Conservation (phyloP, 2,797 vertebrate species). For the Ceyx erithaca region DNA sequence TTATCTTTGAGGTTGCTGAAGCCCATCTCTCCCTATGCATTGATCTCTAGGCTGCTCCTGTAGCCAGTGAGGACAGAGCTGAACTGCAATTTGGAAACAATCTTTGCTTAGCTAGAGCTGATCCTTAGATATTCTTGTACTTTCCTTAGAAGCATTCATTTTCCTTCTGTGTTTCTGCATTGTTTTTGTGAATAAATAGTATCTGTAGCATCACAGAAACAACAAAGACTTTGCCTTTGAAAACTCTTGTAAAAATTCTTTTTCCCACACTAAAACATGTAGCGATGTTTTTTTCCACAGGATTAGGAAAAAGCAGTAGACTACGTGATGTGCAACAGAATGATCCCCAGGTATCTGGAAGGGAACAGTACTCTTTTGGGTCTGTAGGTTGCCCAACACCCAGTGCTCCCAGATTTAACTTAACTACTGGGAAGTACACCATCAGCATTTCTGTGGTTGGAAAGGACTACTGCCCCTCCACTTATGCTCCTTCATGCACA, state of each 20-base stretch:
- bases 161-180: neutral
- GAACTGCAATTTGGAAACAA: neutral
- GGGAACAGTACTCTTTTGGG: neutral
- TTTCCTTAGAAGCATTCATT: neutral
- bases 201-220: neutral
- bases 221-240: neutral
- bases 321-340: neutral
- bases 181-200: neutral
- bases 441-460: neutral
- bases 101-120: fast-evolving
- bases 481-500: neutral
- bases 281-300: neutral
- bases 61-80: neutral
- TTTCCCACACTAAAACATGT: constrained; percentile 21
- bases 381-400: neutral
- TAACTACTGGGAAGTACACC: neutral
- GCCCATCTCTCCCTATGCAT: neutral
- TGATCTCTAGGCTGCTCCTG: neutral
- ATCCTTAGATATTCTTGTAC: neutral
- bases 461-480: neutral
- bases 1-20: neutral
- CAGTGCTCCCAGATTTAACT: neutral
- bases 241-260: neutral
- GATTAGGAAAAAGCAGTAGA: neutral
- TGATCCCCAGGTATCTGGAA: neutral